Evolutionary conservation across 2,797 vertebrate genomes (phyloP), one percentile per base, ranked within the genome.

Genomic region (Furcifer pardalis): DNA sequence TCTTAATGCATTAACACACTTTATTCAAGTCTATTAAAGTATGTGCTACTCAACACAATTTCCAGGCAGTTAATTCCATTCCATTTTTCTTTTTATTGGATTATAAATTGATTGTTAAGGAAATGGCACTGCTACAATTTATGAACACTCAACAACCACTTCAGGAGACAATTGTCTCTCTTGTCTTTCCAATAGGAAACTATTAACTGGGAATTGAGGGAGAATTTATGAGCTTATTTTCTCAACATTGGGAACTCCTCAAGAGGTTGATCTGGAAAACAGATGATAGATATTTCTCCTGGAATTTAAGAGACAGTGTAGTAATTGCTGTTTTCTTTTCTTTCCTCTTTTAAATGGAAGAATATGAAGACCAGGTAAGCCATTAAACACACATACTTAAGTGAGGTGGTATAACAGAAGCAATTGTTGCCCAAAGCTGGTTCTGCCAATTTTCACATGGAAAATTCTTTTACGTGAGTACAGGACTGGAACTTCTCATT

Each of bases 201-300:
- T 21, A 30, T 91, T 90, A 82, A 73, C 82, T 71, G 66, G 83
- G 89, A 90, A 90, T 87, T 77, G 80, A 90, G 77, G 85, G 59
- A 85, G 87, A 87, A 90, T 88, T 92, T 89, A 65, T 81, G 87
- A 89, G 74, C 65, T 84, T 88, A 77, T 89, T 91, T 89, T 90
- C 69, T 84, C 82, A 74, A 72, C 89, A 79, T 46, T 90, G 75
- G 79, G 86, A 88, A 30, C 27, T 75, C 81, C 65, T 87, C 62
- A 77, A 91, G 83, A 84, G 77, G 49, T 68, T 83, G 81, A 92
- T 91, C 88, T 92, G 93, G 92, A 93, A 92, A 93, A 92, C 32
- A 91, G 80, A 90, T 93, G 90, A 92, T 89, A 92, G 63, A 69
- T 87, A 69, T 88, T 90, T 77, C 71, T 89, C 17, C 74, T 84